These are phyloP conservation scores for Hydroisotoma schaefferi DNA, from an alignment of 2,888 invertebrate species.

Conservation along the genomic window DNA sequence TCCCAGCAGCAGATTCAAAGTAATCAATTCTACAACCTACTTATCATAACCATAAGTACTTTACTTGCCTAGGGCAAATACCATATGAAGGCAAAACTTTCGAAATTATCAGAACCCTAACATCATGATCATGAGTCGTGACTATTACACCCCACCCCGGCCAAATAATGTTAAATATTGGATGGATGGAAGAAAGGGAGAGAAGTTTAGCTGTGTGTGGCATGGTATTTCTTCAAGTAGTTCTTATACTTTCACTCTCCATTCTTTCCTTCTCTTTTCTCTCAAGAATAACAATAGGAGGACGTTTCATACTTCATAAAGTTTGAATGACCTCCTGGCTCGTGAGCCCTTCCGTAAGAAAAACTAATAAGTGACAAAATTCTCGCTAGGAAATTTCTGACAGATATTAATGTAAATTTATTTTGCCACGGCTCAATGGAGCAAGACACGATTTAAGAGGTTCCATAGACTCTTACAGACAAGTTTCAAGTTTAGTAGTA, in stretches of 20 bases:
- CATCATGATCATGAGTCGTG: too few relatives aligned
- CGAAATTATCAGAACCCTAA: too few relatives aligned
- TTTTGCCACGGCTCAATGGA: constrained; percentile 44
- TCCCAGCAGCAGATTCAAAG: too few relatives aligned
- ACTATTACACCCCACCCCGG: too few relatives aligned
- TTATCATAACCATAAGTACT: too few relatives aligned
- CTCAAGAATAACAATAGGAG: constrained; percentile 23
- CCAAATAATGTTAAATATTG: not conserved
- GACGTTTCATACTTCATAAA: constrained; percentile 43
- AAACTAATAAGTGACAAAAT: constrained; percentile 46
- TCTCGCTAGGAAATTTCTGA: constrained; percentile 42
- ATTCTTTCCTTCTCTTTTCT: not conserved
- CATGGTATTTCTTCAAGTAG: not conserved
- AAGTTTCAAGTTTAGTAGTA: too few relatives aligned
- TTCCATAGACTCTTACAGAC: too few relatives aligned
- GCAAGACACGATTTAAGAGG: constrained; percentile 45
- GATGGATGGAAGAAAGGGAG: too few relatives aligned
- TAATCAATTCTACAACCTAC: too few relatives aligned
- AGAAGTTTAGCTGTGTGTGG: too few relatives aligned
- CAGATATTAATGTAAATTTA: constrained; percentile 46
- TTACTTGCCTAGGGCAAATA: too few relatives aligned
- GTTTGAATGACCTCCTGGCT: constrained; percentile 40
- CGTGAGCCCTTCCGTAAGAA: constrained; percentile 30
- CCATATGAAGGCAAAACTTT: too few relatives aligned
- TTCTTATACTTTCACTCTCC: not conserved